Evolutionary conservation across 2,113 vertebrate species (phyloP).

Genomic region (Zosterops lateralis): DNA sequence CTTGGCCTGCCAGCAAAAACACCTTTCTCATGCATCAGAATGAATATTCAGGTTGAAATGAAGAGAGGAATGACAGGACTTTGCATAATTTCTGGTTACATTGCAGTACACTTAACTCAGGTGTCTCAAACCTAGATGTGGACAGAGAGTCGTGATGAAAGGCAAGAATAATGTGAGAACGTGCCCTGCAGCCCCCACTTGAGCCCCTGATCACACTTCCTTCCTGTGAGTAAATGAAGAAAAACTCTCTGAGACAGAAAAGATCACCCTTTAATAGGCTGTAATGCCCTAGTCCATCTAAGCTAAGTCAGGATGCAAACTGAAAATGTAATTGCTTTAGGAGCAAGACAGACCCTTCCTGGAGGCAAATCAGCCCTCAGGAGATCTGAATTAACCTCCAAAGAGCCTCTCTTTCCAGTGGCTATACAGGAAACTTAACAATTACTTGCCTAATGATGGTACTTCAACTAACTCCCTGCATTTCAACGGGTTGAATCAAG

Average conservation of each 20-base stretch:
- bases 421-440: background rate
- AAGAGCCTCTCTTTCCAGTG: background rate
- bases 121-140: background rate
- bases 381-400: background rate
- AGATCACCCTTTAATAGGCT: background rate
- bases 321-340: slow-evolving; percentile 13
- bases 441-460: slow-evolving; percentile 4
- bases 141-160: background rate
- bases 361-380: background rate
- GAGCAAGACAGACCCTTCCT: background rate
- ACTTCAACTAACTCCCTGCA: background rate
- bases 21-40: background rate
- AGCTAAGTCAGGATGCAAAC: background rate
- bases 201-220: background rate
- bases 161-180: background rate
- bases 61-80: background rate
- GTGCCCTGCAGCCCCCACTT: background rate
- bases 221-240: slow-evolving; percentile 32
- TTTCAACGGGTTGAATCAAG: background rate
- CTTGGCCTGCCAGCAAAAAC: background rate
- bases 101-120: background rate
- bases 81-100: background rate
- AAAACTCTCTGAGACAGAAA: background rate
- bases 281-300: background rate
- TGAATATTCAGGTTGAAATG: background rate